A percentile compares a stretch with the other conserved stretches of the same genome.
Evolutionary conservation across 2,113 vertebrate genomes (phyloP).

Genomic region (Macquaria australasica): DNA sequence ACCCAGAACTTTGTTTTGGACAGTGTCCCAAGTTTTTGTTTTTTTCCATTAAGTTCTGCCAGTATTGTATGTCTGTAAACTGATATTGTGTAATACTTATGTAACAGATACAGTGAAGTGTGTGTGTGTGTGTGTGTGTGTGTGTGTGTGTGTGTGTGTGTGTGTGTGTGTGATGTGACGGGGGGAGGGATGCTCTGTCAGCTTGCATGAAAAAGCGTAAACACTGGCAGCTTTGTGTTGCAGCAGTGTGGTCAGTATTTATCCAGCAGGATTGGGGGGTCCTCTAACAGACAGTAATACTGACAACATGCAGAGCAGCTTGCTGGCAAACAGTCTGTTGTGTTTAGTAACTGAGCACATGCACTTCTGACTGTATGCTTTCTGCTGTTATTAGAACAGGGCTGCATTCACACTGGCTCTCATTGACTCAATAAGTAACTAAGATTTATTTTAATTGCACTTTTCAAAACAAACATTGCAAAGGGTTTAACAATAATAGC

Average conservation of each 20-base stretch:
- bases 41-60: not conserved
- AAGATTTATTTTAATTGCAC: not conserved
- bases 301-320: too few relatives aligned
- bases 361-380: not conserved
- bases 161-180: slow-evolving; percentile 2
- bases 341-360: not conserved
- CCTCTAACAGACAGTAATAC: too few relatives aligned
- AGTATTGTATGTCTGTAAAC: not conserved
- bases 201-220: slow-evolving; percentile 20
- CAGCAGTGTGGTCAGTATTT: slow-evolving; percentile 8
- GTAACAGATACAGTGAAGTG: not conserved
- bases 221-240: slow-evolving; percentile 27
- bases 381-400: not conserved
- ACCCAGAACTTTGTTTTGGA: not conserved
- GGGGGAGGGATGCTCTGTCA: slow-evolving; percentile 1
- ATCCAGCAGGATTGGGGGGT: not conserved
- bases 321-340: too few relatives aligned
- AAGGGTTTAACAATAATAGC: not conserved
- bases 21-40: not conserved
- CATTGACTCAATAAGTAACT: not conserved
- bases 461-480: not conserved
- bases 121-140: slow-evolving; percentile 28
- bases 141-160: slow-evolving; percentile 11
- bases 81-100: slow-evolving; percentile 28
- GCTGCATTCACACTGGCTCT: not conserved